These are phyloP conservation scores for Galeopsomyia nigrocyanea DNA, from an alignment of 2,888 invertebrate species.

Conservation along the genomic window DNA sequence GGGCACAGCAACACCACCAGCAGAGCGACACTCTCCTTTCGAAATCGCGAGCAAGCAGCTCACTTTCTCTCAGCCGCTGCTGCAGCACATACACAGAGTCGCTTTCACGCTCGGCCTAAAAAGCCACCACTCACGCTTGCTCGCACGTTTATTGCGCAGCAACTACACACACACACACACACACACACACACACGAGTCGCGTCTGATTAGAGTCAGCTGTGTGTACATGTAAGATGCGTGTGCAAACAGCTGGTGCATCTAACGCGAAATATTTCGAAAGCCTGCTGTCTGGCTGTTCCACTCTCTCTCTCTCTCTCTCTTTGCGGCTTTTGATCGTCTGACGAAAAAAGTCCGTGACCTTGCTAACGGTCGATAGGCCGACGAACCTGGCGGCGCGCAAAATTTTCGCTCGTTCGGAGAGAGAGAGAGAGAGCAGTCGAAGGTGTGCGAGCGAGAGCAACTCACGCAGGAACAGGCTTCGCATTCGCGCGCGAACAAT, in stretches of 20 bases:
- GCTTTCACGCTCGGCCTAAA: no score
- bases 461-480: not conserved
- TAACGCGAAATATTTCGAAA: constrained; percentile 37
- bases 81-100: not conserved
- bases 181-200: no score
- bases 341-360: constrained; percentile 4
- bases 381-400: constrained; percentile 3
- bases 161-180: no score
- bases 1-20: not conserved
- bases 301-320: no score
- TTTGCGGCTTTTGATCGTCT: no score
- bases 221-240: no score
- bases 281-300: constrained; percentile 1
- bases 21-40: constrained; percentile 33
- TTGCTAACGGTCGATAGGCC: constrained; percentile 22
- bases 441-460: not conserved
- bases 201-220: no score
- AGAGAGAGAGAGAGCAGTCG: not conserved
- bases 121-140: no score
- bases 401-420: not conserved
- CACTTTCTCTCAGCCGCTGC: not conserved
- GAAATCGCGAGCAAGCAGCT: constrained; percentile 23
- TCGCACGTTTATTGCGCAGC: no score
- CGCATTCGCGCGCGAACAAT: constrained; percentile 38
- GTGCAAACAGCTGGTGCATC: not conserved